Base-by-base conservation (phyloP, 2,888 invertebrate species). In the Dusona sp. region DNA sequence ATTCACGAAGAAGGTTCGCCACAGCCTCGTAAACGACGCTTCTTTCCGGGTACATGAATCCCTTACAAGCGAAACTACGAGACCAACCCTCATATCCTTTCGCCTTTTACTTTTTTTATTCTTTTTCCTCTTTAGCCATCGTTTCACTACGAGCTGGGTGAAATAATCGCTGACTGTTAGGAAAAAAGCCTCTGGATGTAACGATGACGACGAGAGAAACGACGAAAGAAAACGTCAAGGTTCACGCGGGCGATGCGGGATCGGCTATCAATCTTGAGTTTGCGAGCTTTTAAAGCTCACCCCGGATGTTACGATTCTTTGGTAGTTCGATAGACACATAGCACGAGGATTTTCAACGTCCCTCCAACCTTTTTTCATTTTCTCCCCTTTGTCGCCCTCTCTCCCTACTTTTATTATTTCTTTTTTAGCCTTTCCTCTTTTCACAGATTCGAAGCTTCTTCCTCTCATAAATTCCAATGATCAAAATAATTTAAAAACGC, bases 111-210 rank as follows among this genome's bases (percentile, higher is more conserved):
- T 2, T 65, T 45, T 82, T 68, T 57, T 25, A 64, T 57, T n/a
- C 51, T 70, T 75, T 67, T 70, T 57, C 57, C 25, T 48, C 75
- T 67, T 51, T 51, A 42, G 33, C 38, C 67, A 45, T 48, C 61
- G 36, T 70, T 38, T 70, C 79, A 19, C 72, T 64, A 19, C 70
- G 48, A 70, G 79, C 75, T 61, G 65, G 57, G 84, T 65, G 70
- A 87, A 87, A 87, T 88, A 88, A 88, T 88, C 88, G 88, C 88
- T 85, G 87, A 88, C 87, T 88, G 84, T 88, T 87, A 83, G 78
- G 79, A 82, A 89, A 89, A 89, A 84, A 72, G 29, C 16, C 29
- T 74, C 78, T 77, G 87, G 85, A 84, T 79, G 85, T 86, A 86
- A 86, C 86, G 86, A 86, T 81, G 81, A 84, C 81, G 72, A 84